phyloP scores from a whole-genome alignment of 2,797 vertebrate genomes.

The Platalea minor region DNA sequence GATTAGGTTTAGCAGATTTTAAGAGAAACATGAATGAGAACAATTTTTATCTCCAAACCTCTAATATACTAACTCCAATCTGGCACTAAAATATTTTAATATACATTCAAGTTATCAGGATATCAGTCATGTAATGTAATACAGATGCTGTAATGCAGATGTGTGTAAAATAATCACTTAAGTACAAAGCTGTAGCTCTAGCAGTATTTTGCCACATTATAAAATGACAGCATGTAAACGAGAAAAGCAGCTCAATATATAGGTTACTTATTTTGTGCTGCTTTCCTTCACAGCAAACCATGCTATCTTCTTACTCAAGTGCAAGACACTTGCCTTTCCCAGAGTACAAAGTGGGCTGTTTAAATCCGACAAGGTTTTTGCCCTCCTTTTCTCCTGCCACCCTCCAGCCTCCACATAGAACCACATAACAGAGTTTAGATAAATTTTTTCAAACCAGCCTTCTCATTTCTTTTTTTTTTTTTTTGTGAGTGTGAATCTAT shows the following conservation, averaged over 20 bases:
- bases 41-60: background rate
- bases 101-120: background rate
- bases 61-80: background rate
- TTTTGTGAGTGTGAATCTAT: background rate
- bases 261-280: background rate
- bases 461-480: background rate
- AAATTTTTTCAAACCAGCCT: background rate
- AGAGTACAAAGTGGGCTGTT: background rate
- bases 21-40: background rate
- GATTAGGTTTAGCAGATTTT: background rate
- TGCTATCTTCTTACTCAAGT: background rate
- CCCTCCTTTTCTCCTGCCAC: background rate
- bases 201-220: background rate
- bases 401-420: background rate
- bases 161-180: background rate
- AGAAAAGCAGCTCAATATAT: background rate
- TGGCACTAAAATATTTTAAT: background rate
- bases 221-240: background rate
- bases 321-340: background rate
- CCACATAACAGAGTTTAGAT: background rate
- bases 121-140: background rate
- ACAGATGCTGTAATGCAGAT: background rate
- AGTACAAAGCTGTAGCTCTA: background rate
- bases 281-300: background rate
- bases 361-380: background rate